These are phyloP conservation scores for Solea senegalensis DNA, from an alignment of 2,113 vertebrate species.

Conservation along the genomic window DNA sequence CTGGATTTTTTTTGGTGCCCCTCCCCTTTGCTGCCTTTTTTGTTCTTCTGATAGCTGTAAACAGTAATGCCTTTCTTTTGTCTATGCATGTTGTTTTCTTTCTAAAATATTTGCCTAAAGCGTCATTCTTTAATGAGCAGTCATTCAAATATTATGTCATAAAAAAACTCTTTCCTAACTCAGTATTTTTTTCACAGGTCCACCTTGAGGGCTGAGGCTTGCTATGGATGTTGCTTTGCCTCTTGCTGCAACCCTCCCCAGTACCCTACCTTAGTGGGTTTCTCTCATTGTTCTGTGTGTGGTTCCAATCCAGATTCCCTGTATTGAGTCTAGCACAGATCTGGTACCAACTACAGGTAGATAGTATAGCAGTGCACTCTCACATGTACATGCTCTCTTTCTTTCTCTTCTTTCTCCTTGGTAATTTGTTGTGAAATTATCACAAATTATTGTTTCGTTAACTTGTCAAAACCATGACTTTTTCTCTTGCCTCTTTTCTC, in stretches of 20 bases:
- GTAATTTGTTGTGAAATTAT: neutral
- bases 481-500: neutral
- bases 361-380: constrained; percentile 2
- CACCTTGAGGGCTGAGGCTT: constrained; percentile 46
- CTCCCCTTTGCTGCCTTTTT: constrained; percentile 52
- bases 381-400: neutral
- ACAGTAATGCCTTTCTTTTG: constrained; percentile 28
- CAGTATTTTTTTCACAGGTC: constrained; percentile 31
- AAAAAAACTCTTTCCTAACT: neutral
- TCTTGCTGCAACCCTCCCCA: constrained; percentile 58
- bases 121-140: neutral
- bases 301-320: constrained; percentile 55
- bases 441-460: neutral
- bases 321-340: constrained; percentile 58
- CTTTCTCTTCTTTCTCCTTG: neutral
- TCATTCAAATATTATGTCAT: neutral
- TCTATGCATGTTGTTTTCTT: constrained; percentile 21
- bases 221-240: constrained; percentile 74
- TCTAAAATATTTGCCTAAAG: neutral
- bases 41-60: constrained; percentile 61
- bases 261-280: constrained; percentile 69
- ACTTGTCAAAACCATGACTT: neutral
- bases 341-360: constrained; percentile 73
- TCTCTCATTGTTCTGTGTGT: constrained; percentile 40
- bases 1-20: constrained; percentile 47